Evolutionary conservation across 2,797 vertebrate species (phyloP), one percentile per base, ranked within the genome.

Genomic region (Aplochiton taeniatus): DNA sequence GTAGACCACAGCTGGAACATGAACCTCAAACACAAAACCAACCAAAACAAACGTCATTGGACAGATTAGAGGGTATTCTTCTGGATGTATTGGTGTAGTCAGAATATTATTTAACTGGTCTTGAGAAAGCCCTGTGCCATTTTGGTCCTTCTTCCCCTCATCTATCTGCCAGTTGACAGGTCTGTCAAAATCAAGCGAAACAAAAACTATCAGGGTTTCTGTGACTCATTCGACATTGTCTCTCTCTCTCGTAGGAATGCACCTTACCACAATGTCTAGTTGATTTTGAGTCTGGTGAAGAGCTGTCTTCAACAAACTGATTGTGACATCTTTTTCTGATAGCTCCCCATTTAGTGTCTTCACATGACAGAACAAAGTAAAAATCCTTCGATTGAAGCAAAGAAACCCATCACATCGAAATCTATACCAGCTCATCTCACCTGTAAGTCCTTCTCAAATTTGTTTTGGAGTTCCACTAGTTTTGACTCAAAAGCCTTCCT

Each of bases 291-390:
- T 54, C 11, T 60, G 43, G 41, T 46, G 50, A 52, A 60, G 57
- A 17, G 58, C 42, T 20, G 14, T 67, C 11, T 41, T 60, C 19
- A 61, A 11, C n/a, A 67, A 47, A 17, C 18, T 13, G 17, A 60
- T 53, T 9, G 65, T 53, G 11, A 60, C 41, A 45, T 67, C 65
- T 43, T 67, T 67, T 11, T 67, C 58, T 52, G 19, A 9, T 42
- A 60, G 41, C 58, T 67, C 57, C 42, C 11, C 45, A 45, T 31
- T 57, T 45, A 67, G 55, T 17, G 4, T 18, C 65, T 67, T 16
- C n/a, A 45, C 19, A 53, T 2, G 12, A 7, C 12, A 49, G 8
- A 59, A 19, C 16, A 42, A 45, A 14, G 16, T 48, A 1, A 49
- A 31, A 31, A 20, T 17, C n/a, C 20, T n/a, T n/a, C n/a, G n/a